These are phyloP conservation scores for Ernsta delagoae DNA, from an alignment of 2,888 invertebrate genomes.

Conservation along the genomic window DNA sequence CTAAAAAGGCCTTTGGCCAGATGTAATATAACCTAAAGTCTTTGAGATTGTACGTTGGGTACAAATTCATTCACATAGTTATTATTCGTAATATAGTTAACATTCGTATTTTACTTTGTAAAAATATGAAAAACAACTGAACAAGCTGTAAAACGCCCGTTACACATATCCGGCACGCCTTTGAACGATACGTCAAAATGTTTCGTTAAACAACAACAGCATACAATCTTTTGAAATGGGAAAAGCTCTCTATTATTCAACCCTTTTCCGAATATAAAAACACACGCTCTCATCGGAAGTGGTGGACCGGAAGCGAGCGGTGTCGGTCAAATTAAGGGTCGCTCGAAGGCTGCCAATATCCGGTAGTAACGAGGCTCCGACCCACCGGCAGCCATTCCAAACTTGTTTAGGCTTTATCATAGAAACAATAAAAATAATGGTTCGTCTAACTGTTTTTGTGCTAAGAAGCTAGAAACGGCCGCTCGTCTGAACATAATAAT, in stretches of 20 bases:
- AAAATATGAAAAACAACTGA: too few species aligned
- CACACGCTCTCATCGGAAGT: conserved; percentile 28
- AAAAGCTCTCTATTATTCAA: not conserved
- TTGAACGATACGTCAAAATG: not conserved
- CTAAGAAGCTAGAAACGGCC: too few species aligned
- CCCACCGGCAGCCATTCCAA: not conserved
- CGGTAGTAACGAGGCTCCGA: conserved; percentile 8
- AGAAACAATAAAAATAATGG: too few species aligned
- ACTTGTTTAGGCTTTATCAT: not conserved
- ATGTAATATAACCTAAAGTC: too few species aligned
- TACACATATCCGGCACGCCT: not conserved
- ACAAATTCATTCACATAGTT: too few species aligned
- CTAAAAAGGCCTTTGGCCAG: too few species aligned
- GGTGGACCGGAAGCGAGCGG: conserved; percentile 17
- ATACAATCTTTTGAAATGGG: not conserved
- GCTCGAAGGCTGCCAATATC: conserved; percentile 14
- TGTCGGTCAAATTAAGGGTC: conserved; percentile 30
- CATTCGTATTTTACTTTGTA: too few species aligned
- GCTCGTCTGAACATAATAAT: too few species aligned
- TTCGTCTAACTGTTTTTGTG: too few species aligned
- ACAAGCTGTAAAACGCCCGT: too few species aligned
- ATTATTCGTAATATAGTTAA: too few species aligned
- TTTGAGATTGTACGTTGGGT: too few species aligned
- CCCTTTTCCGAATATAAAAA: conserved; percentile 22
- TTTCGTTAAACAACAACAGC: not conserved